phyloP scores from a whole-genome alignment of 2,888 invertebrate species.

The Pyrochroa serraticornis region DNA sequence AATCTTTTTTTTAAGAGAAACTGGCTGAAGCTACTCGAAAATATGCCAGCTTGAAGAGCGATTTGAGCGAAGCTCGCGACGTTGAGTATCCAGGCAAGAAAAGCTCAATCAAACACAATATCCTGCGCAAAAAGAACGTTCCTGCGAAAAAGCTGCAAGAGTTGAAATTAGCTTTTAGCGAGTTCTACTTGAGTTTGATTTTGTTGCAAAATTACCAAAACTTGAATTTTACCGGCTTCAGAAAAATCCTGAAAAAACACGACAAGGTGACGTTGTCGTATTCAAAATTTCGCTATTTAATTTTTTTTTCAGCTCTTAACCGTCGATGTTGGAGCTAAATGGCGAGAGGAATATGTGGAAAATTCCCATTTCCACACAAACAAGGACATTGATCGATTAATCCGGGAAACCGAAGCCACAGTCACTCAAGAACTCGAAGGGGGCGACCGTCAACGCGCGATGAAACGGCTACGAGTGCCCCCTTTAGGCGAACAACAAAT shows the following conservation, averaged over 20 bases:
- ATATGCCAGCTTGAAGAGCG: constrained; percentile 87
- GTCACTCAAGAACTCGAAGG: constrained; percentile 75
- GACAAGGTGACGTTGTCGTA: constrained; percentile 70
- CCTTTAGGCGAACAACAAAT: constrained; percentile 84
- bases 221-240: constrained; percentile 88
- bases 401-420: constrained; percentile 76
- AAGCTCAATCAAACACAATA: constrained; percentile 48
- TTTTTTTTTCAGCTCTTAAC: constrained; percentile 58
- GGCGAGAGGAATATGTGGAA: constrained; percentile 81
- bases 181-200: constrained; percentile 86
- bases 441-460: constrained; percentile 82
- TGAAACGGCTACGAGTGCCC: constrained; percentile 85
- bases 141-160: constrained; percentile 77
- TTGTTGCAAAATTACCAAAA: constrained; percentile 88
- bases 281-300: background rate
- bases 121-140: constrained; percentile 55
- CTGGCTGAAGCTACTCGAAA: constrained; percentile 93
- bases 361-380: constrained; percentile 81
- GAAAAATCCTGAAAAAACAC: constrained; percentile 90
- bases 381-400: constrained; percentile 84
- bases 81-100: constrained; percentile 52
- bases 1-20: constrained; percentile 63
- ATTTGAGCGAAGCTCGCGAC: constrained; percentile 66
- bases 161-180: constrained; percentile 86
- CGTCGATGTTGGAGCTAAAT: constrained; percentile 71